A percentile compares a stretch with the other conserved stretches of the same genome.
These are phyloP conservation scores for Cylindroiulus punctatus DNA, from an alignment of 2,888 invertebrate genomes.

Conservation along the genomic window DNA sequence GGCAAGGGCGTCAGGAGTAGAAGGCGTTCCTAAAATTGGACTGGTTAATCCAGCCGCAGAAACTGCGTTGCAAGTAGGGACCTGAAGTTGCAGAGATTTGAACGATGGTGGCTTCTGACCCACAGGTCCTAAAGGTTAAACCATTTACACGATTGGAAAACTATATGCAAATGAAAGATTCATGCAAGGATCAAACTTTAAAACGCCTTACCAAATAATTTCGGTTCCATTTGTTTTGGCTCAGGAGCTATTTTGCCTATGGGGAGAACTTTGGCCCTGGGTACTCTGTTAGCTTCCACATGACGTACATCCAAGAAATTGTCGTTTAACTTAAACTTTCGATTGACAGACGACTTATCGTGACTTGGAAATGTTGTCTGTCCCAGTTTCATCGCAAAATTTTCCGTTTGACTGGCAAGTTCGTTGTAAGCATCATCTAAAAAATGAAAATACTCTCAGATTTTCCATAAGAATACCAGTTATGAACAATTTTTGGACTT, in stretches of 20 bases:
- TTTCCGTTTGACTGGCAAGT: slow-evolving; percentile 58
- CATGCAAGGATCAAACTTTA: no score
- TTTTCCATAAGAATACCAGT: background rate
- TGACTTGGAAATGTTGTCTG: background rate
- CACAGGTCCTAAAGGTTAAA: slow-evolving; percentile 48
- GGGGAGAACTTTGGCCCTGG: slow-evolving; percentile 40
- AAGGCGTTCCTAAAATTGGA: slow-evolving; percentile 41
- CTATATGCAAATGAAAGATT: no score
- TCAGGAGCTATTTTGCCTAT: slow-evolving; percentile 54
- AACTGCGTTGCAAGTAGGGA: background rate
- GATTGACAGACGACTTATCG: background rate
- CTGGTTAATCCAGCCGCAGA: background rate
- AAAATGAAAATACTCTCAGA: background rate
- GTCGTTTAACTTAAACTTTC: slow-evolving; percentile 48
- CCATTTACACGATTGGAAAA: no score
- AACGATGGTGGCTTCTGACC: slow-evolving; percentile 52
- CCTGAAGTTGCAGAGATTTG: slow-evolving; percentile 23
- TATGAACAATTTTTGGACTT: background rate
- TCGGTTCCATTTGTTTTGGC: slow-evolving; percentile 47
- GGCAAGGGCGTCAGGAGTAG: background rate
- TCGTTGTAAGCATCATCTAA: slow-evolving; percentile 58
- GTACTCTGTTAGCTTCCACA: background rate
- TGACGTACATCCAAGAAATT: background rate
- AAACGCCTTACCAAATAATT: slow-evolving; percentile 47
- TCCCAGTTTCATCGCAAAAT: slow-evolving; percentile 55